phyloP scores from a whole-genome alignment of 2,888 invertebrate genomes.

The Globia sparganii region DNA sequence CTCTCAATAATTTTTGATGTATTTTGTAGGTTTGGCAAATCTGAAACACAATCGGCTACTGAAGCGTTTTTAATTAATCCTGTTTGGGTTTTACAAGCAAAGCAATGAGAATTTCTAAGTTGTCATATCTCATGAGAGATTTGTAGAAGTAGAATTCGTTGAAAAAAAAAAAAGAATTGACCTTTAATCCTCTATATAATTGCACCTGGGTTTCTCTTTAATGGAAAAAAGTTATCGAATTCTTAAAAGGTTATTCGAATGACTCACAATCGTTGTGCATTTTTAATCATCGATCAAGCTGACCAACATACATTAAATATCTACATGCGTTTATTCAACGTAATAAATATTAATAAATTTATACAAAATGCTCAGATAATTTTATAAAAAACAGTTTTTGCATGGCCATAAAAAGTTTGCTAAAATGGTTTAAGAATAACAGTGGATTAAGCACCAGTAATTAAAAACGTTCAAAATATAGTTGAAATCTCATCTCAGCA shows the following conservation, averaged over 20 bases:
- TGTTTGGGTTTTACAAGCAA: not conserved
- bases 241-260: slow-evolving; percentile 26
- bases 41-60: not conserved
- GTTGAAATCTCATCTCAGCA: not conserved
- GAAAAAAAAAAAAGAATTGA: not conserved
- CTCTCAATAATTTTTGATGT: not conserved
- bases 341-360: not conserved
- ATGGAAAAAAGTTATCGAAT: slow-evolving; percentile 26
- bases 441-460: not conserved
- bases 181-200: not conserved
- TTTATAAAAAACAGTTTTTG: not conserved
- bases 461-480: not conserved
- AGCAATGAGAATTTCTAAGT: not conserved
- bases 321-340: not conserved
- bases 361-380: not conserved
- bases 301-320: slow-evolving; percentile 30
- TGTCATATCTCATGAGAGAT: not conserved
- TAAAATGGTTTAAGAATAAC: not conserved
- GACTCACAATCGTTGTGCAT: not conserved
- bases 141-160: not conserved
- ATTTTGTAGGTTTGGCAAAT: not conserved
- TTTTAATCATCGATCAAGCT: slow-evolving; percentile 33
- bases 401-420: not conserved
- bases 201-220: slow-evolving; percentile 21
- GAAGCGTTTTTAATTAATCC: not conserved